These are phyloP conservation scores for Bubalus kerabau DNA, from an alignment of 2,113 vertebrate species.

Conservation along the genomic window DNA sequence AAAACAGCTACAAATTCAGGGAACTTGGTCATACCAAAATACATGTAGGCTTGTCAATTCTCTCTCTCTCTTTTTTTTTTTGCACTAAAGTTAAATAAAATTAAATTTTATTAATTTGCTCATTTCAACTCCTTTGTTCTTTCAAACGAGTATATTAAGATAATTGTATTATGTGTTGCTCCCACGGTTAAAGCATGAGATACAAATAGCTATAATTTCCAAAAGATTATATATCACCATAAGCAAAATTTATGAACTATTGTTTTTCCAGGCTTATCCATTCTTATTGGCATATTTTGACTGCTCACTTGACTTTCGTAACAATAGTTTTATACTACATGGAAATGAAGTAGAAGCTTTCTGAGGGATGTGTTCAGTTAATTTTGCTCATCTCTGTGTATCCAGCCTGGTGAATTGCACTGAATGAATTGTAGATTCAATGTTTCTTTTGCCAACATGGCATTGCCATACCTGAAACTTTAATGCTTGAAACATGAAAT, in stretches of 20 bases:
- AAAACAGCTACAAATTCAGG: not conserved
- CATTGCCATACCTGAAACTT: not conserved
- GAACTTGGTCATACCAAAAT: not conserved
- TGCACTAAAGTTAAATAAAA: not conserved
- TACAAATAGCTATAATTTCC: not conserved
- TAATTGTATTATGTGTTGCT: not conserved
- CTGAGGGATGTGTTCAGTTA: not conserved
- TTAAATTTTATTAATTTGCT: not conserved
- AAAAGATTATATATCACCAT: not conserved
- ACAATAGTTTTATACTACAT: not conserved
- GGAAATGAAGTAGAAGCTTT: not conserved
- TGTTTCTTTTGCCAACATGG: not conserved
- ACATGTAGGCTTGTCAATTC: not conserved
- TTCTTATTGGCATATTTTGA: not conserved
- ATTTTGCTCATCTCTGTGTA: not conserved
- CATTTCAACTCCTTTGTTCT: not conserved
- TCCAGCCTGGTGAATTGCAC: not conserved
- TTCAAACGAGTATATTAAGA: not conserved
- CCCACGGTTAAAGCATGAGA: not conserved
- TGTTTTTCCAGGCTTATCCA: not conserved
- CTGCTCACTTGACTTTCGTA: not conserved
- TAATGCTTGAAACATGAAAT: not conserved
- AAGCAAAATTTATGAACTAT: not conserved
- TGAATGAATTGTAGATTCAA: not conserved
- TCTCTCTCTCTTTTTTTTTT: not conserved